Base-by-base conservation (phyloP, 2,113 vertebrate genomes). In the Cromileptes altivelis region DNA sequence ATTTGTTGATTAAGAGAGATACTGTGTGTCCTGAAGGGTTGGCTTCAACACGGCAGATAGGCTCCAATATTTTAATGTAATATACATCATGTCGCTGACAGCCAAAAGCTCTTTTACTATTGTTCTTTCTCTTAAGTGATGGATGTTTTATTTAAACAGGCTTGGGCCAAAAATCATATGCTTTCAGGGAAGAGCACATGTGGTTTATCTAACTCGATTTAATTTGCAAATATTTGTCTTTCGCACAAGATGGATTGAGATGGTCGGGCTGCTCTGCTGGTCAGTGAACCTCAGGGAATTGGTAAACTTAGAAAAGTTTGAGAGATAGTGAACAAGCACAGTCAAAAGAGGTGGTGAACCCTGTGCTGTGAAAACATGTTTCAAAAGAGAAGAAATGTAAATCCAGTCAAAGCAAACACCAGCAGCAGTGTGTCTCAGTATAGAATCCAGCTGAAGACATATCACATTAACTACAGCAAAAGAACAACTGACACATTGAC, bases 141-240 rank as follows among this genome's bases (percentile, higher is more conserved):
- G 4, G 3, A 9, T 49, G 15, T 47, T 64, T 78, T 27, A 47
- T 45, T 45, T 14, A 49, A 67, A 30, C 15, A 2, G 14, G 2
- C 4, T n/a, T 49, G 1, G 15, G 18, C 12, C 30, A 8, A 21
- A 27, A 47, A 57, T 5, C 37, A 50, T 18, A 15, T 19, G 37
- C 55, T 63, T 78, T 63, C 60, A 23, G n/a, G 55, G 21, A 49
- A 75, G 0, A 30, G 21, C n/a, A 50, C 21, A 50, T 73, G 12
- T 50, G 25, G 53, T 62, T 75, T 45, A 33, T 72, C 21, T 70
- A 73, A 45, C 11, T 52, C 21, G 3, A 52, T 70, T 33, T 23
- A 23, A 57, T 63, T 19, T 40, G 37, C 53, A 58, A 86, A 77
- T 81, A 82, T 84, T 86, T 82, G 84, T 25, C 8, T 75, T 77